Conservation (phyloP, 2,888 invertebrate species). For the Eutolmus rufibarbis region DNA sequence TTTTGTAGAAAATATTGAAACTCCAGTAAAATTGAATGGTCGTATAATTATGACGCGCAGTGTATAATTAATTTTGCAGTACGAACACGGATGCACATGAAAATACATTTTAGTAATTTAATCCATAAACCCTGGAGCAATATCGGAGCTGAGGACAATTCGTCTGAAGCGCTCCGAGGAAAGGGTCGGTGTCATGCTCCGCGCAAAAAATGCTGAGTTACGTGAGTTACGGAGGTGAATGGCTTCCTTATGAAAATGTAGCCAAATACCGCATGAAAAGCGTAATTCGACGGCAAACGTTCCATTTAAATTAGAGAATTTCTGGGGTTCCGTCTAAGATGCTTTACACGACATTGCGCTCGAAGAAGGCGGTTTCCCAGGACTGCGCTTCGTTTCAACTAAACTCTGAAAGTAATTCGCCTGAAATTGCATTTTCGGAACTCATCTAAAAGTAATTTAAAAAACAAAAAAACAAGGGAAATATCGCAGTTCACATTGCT, state of each 20-base stretch:
- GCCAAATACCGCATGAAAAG: not conserved
- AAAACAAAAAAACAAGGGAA: not conserved
- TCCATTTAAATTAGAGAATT: not conserved
- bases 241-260: not conserved
- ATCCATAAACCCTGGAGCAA: not conserved
- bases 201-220: not conserved
- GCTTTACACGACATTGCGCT: not conserved
- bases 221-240: not conserved
- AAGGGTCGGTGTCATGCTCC: not conserved
- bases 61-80: not conserved
- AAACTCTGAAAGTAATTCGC: not conserved
- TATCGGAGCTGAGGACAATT: not conserved
- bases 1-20: not conserved
- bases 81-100: not conserved
- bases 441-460: not conserved
- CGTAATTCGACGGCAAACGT: not conserved
- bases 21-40: not conserved
- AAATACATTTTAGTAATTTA: not conserved
- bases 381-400: not conserved
- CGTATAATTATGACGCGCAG: not conserved
- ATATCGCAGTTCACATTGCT: not conserved
- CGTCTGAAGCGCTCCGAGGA: not conserved
- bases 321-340: not conserved
- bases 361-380: not conserved
- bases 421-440: not conserved